These are phyloP conservation scores for Lycophotia porphyrea DNA, from an alignment of 2,888 invertebrate genomes.

Conservation along the genomic window DNA sequence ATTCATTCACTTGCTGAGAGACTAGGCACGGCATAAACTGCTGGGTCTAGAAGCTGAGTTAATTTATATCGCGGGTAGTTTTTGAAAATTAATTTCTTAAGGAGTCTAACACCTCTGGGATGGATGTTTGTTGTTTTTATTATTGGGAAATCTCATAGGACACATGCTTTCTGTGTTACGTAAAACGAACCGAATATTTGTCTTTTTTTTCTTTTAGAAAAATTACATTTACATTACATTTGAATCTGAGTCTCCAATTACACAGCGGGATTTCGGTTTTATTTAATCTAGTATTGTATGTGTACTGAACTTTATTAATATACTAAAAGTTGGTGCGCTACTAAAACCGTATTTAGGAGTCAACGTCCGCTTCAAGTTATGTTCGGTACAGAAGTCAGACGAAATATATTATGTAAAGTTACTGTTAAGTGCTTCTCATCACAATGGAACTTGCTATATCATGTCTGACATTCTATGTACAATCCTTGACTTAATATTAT, in stretches of 20 bases:
- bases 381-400: conserved; percentile 44
- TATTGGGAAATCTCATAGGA: not conserved
- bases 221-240: not conserved
- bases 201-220: not conserved
- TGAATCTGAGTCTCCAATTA: conserved; percentile 12
- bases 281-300: conserved; percentile 15
- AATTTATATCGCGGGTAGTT: not conserved
- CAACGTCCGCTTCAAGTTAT: conserved; percentile 48
- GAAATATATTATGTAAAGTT: conserved; percentile 55
- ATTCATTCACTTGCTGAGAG: not conserved
- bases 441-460: conserved; percentile 28
- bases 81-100: not conserved
- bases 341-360: conserved; percentile 52
- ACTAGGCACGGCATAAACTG: not conserved
- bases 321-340: conserved; percentile 31
- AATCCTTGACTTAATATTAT: not conserved
- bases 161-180: not conserved
- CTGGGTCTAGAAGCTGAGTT: not conserved
- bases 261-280: conserved; percentile 5
- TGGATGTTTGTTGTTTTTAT: not conserved
- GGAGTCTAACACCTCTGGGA: not conserved
- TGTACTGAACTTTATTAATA: conserved; percentile 24
- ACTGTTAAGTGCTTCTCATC: conserved; percentile 38
- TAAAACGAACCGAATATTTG: not conserved
- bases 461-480: conserved; percentile 28